These are phyloP conservation scores for Hydrozoanthus tunicans DNA, from an alignment of 64 coral and sea anemone species.

Conservation along the genomic window DNA sequence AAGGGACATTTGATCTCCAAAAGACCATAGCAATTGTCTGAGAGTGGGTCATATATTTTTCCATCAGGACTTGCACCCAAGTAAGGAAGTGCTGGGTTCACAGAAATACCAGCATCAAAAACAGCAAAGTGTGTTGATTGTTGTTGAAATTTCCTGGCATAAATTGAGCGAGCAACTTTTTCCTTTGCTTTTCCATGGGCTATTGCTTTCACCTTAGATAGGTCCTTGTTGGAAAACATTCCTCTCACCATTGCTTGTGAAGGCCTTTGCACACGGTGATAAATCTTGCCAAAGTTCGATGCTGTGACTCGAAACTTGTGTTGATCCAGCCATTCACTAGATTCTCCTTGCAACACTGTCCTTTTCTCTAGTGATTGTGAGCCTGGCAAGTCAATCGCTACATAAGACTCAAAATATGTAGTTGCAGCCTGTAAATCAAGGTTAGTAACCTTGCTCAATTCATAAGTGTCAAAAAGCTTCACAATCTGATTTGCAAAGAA, in stretches of 20 bases:
- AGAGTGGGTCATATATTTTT: conserved; percentile 18
- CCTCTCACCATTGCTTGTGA: conserved; percentile 13
- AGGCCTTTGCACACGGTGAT: conserved; percentile 20
- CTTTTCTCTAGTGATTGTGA: conserved; percentile 5
- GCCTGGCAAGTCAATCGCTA: conserved; percentile 14
- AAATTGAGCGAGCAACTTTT: conserved; percentile 29
- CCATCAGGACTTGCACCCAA: conserved; percentile 40
- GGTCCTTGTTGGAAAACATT: neutral
- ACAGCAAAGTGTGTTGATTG: conserved; percentile 27
- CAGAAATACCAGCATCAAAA: conserved; percentile 53
- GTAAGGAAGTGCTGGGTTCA: conserved; percentile 23
- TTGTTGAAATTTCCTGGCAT: conserved; percentile 31
- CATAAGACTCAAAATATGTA: conserved; percentile 23
- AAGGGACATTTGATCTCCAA: conserved; percentile 8
- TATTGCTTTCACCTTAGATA: conserved; percentile 32
- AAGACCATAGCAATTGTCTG: neutral
- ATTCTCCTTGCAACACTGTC: conserved; percentile 14
- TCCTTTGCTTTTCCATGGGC: conserved; percentile 32
- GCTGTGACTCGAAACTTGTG: conserved; percentile 14
- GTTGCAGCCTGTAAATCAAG: conserved; percentile 14
- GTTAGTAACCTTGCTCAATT: conserved; percentile 37
- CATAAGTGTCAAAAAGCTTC: conserved; percentile 24
- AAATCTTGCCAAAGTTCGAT: conserved; percentile 54
- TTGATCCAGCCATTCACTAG: conserved; percentile 12
- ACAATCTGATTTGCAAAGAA: conserved; percentile 25